phyloP scores from a whole-genome alignment of 2,113 vertebrate species.

The Ciconia maguari region DNA sequence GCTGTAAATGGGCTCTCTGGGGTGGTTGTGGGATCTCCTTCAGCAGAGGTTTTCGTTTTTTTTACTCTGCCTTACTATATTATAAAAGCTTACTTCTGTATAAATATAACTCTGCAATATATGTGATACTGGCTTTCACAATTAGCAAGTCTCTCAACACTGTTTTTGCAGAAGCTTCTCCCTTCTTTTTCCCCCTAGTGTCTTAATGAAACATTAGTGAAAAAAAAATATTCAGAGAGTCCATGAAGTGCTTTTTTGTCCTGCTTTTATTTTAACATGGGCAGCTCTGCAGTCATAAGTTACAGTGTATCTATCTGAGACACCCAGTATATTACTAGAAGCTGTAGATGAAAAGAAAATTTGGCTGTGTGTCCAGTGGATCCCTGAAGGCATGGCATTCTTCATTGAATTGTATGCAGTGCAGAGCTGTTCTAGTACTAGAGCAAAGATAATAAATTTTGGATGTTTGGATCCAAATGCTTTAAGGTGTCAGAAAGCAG shows the following conservation, averaged over 20 bases:
- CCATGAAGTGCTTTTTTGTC: not conserved
- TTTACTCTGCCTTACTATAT: not conserved
- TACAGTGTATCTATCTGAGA: not conserved
- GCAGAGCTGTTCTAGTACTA: not conserved
- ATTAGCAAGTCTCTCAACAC: not conserved
- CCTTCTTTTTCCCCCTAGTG: not conserved
- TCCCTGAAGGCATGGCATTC: not conserved
- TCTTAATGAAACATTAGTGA: not conserved
- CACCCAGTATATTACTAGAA: not conserved
- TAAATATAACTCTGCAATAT: not conserved
- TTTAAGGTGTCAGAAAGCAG: slow-evolving; percentile 23
- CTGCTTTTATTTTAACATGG: not conserved
- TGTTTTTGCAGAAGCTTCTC: not conserved
- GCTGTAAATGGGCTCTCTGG: not conserved
- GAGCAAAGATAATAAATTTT: slow-evolving; percentile 4
- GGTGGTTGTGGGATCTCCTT: not conserved
- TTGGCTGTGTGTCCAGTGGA: not conserved
- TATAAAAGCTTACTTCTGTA: not conserved
- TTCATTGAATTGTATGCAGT: not conserved
- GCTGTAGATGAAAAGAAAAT: not conserved
- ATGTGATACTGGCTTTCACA: not conserved
- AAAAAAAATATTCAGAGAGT: not conserved
- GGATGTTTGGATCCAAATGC: not conserved
- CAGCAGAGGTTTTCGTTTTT: not conserved
- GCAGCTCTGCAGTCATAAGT: not conserved